phyloP scores from a whole-genome alignment of 2,888 invertebrate genomes.

The Eupithecia dodoneata region DNA sequence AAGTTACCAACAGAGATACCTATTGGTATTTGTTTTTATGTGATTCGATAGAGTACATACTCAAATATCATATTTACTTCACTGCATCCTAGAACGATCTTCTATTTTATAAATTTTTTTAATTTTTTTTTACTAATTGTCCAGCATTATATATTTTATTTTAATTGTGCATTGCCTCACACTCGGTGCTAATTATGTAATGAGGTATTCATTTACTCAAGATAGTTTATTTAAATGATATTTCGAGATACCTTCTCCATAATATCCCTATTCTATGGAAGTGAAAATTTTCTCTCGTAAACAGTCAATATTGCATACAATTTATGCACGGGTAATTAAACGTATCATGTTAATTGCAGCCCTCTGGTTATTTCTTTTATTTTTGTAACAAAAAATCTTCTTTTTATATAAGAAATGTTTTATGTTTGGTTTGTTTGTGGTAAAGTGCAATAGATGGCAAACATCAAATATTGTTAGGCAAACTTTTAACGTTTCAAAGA shows the following conservation, averaged over 20 bases:
- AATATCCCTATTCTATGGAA: constrained; percentile 5
- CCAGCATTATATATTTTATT: no score
- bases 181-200: background rate
- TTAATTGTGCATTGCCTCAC: no score
- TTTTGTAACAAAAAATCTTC: background rate
- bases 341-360: constrained; percentile 77
- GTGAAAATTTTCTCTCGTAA: constrained; percentile 54
- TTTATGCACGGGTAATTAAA: constrained; percentile 79
- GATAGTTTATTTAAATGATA: background rate
- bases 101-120: no score
- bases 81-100: no score
- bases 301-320: constrained; percentile 71
- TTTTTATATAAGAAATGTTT: background rate
- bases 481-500: background rate
- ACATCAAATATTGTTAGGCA: background rate
- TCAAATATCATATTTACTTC: no score
- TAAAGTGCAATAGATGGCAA: background rate
- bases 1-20: no score
- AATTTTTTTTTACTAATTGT: no score
- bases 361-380: constrained; percentile 26
- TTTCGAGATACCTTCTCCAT: constrained; percentile 32
- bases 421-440: background rate
- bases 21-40: no score
- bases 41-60: no score
- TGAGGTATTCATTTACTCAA: no score